phyloP scores from a whole-genome alignment of 2,888 invertebrate species.

The Neuroscelio doddi region DNA sequence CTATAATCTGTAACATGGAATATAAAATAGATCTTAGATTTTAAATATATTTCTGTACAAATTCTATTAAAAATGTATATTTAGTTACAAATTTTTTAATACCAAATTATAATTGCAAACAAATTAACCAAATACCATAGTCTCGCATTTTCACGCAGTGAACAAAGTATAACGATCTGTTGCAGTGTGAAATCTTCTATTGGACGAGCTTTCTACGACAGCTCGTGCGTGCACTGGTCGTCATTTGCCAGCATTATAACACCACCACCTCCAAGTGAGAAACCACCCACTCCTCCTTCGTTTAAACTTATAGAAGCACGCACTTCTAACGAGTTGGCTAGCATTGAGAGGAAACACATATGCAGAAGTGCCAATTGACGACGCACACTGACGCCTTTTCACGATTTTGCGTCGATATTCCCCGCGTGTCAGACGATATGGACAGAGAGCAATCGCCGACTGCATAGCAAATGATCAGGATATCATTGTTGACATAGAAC shows the following conservation, averaged over 20 bases:
- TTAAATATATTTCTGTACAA: too few species aligned
- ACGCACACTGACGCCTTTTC: slow-evolving; percentile 45
- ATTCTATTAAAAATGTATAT: too few species aligned
- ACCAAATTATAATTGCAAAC: too few species aligned
- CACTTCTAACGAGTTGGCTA: slow-evolving; percentile 22
- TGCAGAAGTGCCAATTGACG: slow-evolving; percentile 38
- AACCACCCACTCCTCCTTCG: slow-evolving; percentile 41
- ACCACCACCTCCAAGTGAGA: slow-evolving; percentile 25
- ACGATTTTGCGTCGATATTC: slow-evolving; percentile 48
- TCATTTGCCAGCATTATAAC: not conserved
- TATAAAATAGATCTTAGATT: too few species aligned
- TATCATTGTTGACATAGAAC: slow-evolving; percentile 53
- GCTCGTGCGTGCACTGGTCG: slow-evolving; percentile 7
- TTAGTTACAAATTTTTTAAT: too few species aligned
- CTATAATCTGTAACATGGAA: too few species aligned
- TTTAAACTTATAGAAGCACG: slow-evolving; percentile 2
- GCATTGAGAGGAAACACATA: slow-evolving; percentile 23
- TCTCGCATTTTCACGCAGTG: slow-evolving; percentile 10
- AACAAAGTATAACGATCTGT: slow-evolving; percentile 16
- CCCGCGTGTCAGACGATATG: slow-evolving; percentile 45
- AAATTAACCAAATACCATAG: not conserved
- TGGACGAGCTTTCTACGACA: slow-evolving; percentile 7
- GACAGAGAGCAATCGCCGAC: slow-evolving; percentile 42
- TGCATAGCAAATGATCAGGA: slow-evolving; percentile 59
- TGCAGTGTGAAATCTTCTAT: slow-evolving; percentile 9